Conservation (phyloP, 2,113 vertebrate species). For the Axis porcinus region DNA sequence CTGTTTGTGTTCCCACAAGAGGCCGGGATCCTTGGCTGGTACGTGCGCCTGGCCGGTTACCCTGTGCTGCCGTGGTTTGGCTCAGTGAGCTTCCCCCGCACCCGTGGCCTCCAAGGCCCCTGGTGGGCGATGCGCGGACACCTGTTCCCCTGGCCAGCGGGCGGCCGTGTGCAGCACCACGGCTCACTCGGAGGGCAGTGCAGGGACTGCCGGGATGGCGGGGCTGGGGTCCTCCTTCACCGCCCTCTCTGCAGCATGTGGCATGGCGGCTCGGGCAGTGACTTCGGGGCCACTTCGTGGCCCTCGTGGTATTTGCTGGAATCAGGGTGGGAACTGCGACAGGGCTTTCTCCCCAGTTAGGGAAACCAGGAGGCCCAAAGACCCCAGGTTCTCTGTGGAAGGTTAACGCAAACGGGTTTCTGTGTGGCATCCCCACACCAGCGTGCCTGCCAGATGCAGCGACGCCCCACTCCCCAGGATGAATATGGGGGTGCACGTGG, state of each 20-base stretch:
- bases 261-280: accelerated
- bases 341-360: background rate
- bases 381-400: background rate
- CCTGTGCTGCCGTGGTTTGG: accelerated
- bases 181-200: accelerated
- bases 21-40: accelerated
- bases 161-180: accelerated
- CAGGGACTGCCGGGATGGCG: accelerated
- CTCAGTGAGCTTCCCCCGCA: accelerated
- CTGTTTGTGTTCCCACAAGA: background rate
- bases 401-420: background rate
- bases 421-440: accelerated
- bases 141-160: accelerated
- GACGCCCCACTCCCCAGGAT: accelerated
- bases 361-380: background rate
- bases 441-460: accelerated
- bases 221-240: background rate
- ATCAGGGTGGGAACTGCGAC: accelerated
- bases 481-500: accelerated
- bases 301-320: background rate
- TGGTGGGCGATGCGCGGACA: accelerated
- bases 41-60: accelerated
- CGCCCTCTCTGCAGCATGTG: accelerated
- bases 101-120: accelerated
- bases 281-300: accelerated